These are phyloP conservation scores for Lepidotrigona ventralis DNA, from an alignment of 1,140 invertebrate genomes.

Conservation along the genomic window DNA sequence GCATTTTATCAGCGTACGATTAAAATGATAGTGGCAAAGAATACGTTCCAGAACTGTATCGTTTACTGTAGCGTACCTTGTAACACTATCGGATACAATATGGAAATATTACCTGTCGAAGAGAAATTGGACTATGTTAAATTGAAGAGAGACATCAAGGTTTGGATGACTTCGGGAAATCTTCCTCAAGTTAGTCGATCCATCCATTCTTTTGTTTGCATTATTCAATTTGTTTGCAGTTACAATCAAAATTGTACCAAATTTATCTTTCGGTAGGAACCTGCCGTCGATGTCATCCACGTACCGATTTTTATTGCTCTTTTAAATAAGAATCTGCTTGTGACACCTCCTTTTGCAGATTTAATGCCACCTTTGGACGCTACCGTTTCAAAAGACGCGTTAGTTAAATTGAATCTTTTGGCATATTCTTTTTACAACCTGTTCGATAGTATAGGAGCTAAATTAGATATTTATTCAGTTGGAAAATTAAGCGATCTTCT, in stretches of 20 bases:
- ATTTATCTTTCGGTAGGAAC: constrained; percentile 81
- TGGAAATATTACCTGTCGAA: constrained; percentile 54
- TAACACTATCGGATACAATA: constrained; percentile 43
- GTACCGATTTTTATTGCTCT: constrained; percentile 83
- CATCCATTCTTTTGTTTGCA: background rate
- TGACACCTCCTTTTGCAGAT: constrained; percentile 83
- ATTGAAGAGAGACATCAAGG: constrained; percentile 78
- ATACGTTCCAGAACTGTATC: constrained; percentile 80
- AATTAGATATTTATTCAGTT: constrained; percentile 84
- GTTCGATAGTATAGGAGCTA: constrained; percentile 82
- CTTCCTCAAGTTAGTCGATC: constrained; percentile 64
- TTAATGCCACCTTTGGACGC: constrained; percentile 82
- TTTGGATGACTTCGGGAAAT: constrained; percentile 81
- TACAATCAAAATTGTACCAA: constrained; percentile 43
- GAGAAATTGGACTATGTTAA: constrained; percentile 73
- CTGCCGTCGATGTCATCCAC: constrained; percentile 82
- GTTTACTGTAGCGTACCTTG: constrained; percentile 78
- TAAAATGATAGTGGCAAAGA: constrained; percentile 79
- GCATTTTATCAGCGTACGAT: constrained; percentile 79
- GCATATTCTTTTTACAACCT: constrained; percentile 82
- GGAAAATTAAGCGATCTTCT: constrained; percentile 84
- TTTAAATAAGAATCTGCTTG: constrained; percentile 82
- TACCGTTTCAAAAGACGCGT: constrained; percentile 74
- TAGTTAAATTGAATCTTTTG: constrained; percentile 79
- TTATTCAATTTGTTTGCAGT: constrained; percentile 20